Evolutionary conservation across 2,113 vertebrate species (phyloP), one percentile per base, ranked within the genome.

Genomic region (Phalacrocorax brasilianus): DNA sequence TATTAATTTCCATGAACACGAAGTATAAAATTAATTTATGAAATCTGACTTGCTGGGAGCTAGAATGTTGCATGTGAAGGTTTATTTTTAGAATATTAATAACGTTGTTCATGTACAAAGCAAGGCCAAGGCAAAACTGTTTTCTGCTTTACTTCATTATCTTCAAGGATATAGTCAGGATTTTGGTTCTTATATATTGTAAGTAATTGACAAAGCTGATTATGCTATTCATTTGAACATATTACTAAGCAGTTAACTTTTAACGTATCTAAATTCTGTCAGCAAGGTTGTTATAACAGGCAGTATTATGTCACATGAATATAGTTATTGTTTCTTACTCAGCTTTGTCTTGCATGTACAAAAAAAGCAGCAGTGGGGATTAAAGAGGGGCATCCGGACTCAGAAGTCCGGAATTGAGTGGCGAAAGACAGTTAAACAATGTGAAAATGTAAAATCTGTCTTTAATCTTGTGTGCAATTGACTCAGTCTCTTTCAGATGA

Each of bases 401-500:
- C 35, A 6, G 21, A 90, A 75, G 35, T 80, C 28, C 22, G 55
- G 67, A 59, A 59, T 0, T 6, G 32, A 38, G 72, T 74, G n/a
- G 4, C 56, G 22, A 79, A 88, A 84, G 61, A 24, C 70, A 63
- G 44, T 73, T 56, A n/a, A 85, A 44, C 44, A 66, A 18, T 83
- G 38, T 74, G 45, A 70, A 91, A 65, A 80, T 44, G 8, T 56
- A 52, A 85, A 91, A 82, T 8, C 19, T 65, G 6, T n/a, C 19
- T 88, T 92, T 95, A 92, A 96, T 68, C 28, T 55, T 53, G 9
- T 81, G 2, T 80, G 15, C 55, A 49, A 90, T 88, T 95, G 30
- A 45, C 93, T 97, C 80, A 99, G 99, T 99, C 98, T 96, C 96
- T 99, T 98, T 99, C 99, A 98, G 99, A 99, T 98, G 99, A 99